Conservation (phyloP, 53 echinoderm and acorn worm genomes). For the Echinometra lucunter region DNA sequence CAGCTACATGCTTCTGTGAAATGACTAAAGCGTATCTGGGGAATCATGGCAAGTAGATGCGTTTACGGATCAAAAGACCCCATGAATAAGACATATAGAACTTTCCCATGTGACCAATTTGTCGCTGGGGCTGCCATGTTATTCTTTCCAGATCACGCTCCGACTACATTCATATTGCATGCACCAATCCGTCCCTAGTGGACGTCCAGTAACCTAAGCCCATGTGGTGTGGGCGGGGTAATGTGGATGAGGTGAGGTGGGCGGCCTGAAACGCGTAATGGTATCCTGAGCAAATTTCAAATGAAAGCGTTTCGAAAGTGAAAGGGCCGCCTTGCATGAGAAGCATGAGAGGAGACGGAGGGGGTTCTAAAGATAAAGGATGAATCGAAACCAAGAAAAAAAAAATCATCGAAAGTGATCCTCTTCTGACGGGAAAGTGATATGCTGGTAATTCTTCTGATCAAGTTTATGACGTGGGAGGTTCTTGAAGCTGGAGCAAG, state of each 20-base stretch:
- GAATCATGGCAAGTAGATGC: not conserved
- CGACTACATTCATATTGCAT: not conserved
- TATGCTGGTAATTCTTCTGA: not conserved
- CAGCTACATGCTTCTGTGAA: not conserved
- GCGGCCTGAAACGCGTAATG: not conserved
- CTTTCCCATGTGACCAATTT: not conserved
- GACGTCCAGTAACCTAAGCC: not conserved
- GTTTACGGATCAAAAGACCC: not conserved
- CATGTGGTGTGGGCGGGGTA: not conserved
- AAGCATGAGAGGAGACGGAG: not conserved
- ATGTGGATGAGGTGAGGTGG: not conserved
- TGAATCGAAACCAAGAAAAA: not conserved
- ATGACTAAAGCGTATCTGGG: not conserved
- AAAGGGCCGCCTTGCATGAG: too few species aligned
- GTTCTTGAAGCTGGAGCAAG: not conserved
- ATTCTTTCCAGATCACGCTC: not conserved
- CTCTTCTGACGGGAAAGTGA: not conserved
- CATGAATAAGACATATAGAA: not conserved
- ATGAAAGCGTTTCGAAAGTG: not conserved
- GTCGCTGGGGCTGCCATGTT: not conserved
- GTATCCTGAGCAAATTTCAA: not conserved
- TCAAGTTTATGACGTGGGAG: not conserved
- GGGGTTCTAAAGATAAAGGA: too few species aligned
- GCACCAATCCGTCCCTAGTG: not conserved
- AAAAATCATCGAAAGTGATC: not conserved